Base-by-base conservation (phyloP, 2,888 invertebrate species). In the Timema cristinae region DNA sequence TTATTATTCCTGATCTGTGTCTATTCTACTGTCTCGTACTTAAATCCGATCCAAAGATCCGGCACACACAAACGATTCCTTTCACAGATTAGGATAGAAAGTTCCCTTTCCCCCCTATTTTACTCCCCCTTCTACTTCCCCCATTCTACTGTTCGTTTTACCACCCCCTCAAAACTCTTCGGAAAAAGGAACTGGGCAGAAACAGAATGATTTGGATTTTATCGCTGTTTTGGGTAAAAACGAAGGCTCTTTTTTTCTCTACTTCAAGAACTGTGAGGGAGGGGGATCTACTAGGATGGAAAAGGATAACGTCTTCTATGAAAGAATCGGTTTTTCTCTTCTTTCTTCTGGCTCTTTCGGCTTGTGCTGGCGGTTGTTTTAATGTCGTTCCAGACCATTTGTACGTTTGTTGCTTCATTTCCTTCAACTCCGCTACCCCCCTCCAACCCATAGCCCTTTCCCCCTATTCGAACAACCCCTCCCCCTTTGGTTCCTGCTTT, bases 381-480 rank as follows among this genome's bases (percentile, higher is more conserved):
- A 81, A 82, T 81, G 81, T 78, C 81, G 81, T 82, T 82, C 81
- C 81, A 79, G 80, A 79, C 81, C 81, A 81, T 82, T 82, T 81
- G 81, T 80, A 80, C 80, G 79, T 81, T 81, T 81, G 81, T 81
- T 81, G 82, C 81, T 81, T 81, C 81, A 81, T 81, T 81, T 82
- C 80, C 80, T 79, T 76, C 78, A 77, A 75, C 73, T 68, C 68
- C 71, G 69, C 73, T 75, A 74, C 73, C 74, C 16, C 63, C 47
- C 48, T 70, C 50, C 54, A 52, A 50, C 13, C 51, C 59, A 67
- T 67, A 13, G 49, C 59, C 67, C 47, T 48, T 48, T 56, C 47
- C 63, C 32, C 32, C 32, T 32, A 32, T 32, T 32, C 32, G 32
- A 32, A 32, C 32, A 32, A 32, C 32, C 32, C 32, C 32, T 32